phyloP scores from a whole-genome alignment of 2,113 vertebrate species.

The Laterallus jamaicensis region DNA sequence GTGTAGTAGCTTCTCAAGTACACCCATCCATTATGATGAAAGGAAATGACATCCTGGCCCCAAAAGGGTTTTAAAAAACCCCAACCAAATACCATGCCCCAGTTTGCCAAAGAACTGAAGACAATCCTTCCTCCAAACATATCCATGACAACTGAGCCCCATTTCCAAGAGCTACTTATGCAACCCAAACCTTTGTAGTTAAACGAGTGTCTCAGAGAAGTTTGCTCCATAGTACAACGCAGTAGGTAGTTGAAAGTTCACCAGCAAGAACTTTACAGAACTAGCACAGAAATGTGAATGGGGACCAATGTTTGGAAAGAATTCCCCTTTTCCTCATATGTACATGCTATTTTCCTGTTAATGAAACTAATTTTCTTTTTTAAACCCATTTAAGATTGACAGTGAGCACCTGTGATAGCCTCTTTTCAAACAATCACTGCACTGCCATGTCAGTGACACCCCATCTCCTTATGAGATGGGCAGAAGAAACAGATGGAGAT shows the following conservation, averaged over 20 bases:
- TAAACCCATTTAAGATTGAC: not conserved
- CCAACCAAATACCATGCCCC: not conserved
- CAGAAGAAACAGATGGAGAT: not conserved
- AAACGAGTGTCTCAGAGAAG: not conserved
- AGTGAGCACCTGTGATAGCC: not conserved
- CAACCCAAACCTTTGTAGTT: not conserved
- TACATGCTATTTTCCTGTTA: not conserved
- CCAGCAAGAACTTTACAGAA: not conserved
- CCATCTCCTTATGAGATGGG: not conserved
- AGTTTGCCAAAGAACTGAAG: not conserved
- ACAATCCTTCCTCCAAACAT: not conserved
- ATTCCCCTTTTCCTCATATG: not conserved
- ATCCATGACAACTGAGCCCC: not conserved
- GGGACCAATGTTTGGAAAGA: not conserved
- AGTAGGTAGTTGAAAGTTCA: not conserved
- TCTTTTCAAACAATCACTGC: not conserved
- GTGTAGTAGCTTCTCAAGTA: not conserved
- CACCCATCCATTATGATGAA: conserved; percentile 22
- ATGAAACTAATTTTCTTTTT: not conserved
- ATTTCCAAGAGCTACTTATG: not conserved
- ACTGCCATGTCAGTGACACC: not conserved
- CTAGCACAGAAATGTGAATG: not conserved
- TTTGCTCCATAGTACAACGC: not conserved
- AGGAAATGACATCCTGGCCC: conserved; percentile 38
- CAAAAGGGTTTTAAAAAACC: not conserved